Evolutionary conservation across 2,113 vertebrate genomes (phyloP).

Genomic region (Hucho hucho): DNA sequence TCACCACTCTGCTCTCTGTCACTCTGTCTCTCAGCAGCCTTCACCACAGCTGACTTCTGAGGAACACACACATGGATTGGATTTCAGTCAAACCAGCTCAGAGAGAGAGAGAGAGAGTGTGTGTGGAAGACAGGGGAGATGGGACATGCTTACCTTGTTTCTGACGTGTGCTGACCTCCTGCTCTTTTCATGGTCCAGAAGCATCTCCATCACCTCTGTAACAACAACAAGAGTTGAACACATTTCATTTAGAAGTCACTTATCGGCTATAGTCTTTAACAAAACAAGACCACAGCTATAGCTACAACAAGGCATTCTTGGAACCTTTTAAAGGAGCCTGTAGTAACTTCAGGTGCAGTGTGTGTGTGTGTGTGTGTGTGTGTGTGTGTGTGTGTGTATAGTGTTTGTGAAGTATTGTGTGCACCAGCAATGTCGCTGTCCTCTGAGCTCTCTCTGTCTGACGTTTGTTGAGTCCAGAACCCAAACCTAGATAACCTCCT

Average conservation of each 20-base stretch:
- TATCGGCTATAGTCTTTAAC: no score
- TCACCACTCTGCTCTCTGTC: no score
- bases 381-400: not conserved
- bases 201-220: constrained; percentile 3
- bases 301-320: no score
- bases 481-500: constrained; percentile 35
- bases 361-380: not conserved
- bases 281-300: no score
- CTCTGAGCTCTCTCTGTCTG: constrained; percentile 24
- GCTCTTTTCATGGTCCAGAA: not conserved
- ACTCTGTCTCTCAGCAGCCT: no score
- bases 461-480: constrained; percentile 23
- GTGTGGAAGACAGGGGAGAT: not conserved
- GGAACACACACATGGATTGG: no score
- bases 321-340: no score
- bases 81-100: no score
- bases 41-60: no score
- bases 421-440: constrained; percentile 32
- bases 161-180: not conserved
- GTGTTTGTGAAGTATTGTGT: not conserved
- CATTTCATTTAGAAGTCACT: not conserved
- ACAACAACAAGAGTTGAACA: not conserved
- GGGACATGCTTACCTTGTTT: not conserved
- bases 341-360: no score
- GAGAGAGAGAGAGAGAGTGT: no score